Percentiles rank a stretch among this genome's conserved stretches.
Evolutionary conservation across 2,113 vertebrate species (phyloP).

Genomic region (Eidolon helvum): DNA sequence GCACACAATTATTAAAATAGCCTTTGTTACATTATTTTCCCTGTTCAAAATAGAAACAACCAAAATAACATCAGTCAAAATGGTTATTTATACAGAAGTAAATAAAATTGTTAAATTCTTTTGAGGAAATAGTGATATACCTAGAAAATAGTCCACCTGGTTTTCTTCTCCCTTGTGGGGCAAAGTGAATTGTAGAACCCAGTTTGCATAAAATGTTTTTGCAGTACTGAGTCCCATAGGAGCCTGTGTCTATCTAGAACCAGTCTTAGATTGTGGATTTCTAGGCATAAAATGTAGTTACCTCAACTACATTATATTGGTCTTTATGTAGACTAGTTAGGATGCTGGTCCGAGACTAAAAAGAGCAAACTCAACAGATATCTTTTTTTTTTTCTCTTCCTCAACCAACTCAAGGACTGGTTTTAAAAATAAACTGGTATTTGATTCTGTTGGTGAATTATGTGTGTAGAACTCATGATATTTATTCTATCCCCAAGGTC

Average conservation of each 20-base stretch:
- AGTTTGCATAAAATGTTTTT: neutral
- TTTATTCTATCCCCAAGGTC: neutral
- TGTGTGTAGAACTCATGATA: neutral
- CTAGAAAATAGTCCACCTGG: no score
- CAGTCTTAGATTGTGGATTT: neutral
- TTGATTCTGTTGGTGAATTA: neutral
- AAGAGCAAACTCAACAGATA: neutral
- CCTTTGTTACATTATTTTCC: neutral
- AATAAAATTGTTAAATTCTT: neutral
- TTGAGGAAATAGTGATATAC: neutral
- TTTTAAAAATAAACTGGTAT: neutral
- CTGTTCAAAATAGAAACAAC: conserved; percentile 9
- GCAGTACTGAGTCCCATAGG: neutral
- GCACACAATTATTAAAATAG: conserved; percentile 5
- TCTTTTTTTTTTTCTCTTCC: neutral
- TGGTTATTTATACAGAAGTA: neutral
- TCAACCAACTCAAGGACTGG: neutral
- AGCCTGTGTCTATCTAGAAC: neutral
- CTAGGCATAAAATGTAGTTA: neutral
- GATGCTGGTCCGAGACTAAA: neutral
- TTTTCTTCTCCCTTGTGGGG: neutral
- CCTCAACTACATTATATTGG: neutral
- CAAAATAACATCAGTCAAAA: neutral
- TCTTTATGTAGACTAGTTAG: neutral
- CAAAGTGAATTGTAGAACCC: neutral